Evolutionary conservation across 1,140 invertebrate species (phyloP).

Genomic region (Papilio glaucus): DNA sequence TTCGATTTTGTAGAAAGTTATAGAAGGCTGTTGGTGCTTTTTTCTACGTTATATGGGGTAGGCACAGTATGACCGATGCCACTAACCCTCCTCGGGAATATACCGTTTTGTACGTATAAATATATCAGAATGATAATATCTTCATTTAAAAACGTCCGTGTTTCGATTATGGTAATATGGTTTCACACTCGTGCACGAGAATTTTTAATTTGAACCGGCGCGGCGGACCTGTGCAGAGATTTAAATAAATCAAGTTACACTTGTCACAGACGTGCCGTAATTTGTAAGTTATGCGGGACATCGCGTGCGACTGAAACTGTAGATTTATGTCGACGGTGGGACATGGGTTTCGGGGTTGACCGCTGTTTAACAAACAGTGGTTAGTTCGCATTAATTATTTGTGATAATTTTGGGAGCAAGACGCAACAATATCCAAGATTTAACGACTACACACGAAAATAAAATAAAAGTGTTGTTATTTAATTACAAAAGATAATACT

Average conservation of each 20-base stretch:
- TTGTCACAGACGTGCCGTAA: constrained; percentile 56
- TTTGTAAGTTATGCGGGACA: constrained; percentile 57
- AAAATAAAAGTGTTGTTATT: no score
- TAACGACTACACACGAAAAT: no score
- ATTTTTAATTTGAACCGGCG: constrained; percentile 22
- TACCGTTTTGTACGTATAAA: neutral
- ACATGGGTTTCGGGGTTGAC: constrained; percentile 19
- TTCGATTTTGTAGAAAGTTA: no score
- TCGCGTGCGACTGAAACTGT: constrained; percentile 48
- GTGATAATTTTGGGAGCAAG: neutral
- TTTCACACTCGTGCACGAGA: constrained; percentile 9
- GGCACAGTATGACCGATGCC: no score
- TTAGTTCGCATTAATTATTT: constrained; percentile 9
- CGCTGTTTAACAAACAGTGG: constrained; percentile 4
- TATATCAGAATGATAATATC: neutral
- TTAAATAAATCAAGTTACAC: constrained; percentile 56
- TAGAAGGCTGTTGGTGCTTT: no score
- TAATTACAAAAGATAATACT: no score
- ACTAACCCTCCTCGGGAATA: no score
- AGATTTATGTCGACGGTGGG: constrained; percentile 31
- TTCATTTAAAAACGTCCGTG: neutral
- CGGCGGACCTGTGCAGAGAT: neutral
- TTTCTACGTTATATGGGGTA: no score
- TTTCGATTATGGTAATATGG: constrained; percentile 5
- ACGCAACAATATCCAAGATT: no score